Conservation (phyloP, 2,888 invertebrate genomes). For the Scrobipalpa costella region DNA sequence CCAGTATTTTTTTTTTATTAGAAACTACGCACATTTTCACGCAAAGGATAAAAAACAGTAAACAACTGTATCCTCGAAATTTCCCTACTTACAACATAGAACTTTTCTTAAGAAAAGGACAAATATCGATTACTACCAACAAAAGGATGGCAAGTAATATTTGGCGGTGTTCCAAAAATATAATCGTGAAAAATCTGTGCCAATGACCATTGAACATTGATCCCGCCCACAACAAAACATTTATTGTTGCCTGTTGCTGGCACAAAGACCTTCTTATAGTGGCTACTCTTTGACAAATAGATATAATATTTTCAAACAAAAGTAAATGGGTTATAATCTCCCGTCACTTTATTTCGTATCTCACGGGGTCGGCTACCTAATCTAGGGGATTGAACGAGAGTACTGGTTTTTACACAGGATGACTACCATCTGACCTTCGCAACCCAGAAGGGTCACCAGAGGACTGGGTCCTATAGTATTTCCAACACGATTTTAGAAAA, state of each 20-base stretch:
- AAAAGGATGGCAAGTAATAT: background rate
- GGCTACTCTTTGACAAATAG: background rate
- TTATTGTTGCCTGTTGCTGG: background rate
- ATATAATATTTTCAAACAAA: background rate
- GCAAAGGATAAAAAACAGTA: no score
- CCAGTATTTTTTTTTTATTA: no score
- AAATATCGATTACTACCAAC: background rate
- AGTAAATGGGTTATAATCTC: no score
- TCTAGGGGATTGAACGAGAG: no score
- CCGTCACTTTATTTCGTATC: no score
- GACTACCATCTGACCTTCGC: no score
- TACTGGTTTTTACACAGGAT: no score
- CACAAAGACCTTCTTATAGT: background rate
- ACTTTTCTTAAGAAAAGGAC: background rate
- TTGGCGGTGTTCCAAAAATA: constrained; percentile 20
- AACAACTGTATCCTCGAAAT: background rate
- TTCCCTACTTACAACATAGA: background rate
- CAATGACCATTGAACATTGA: background rate
- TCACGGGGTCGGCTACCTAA: no score
- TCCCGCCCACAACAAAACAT: background rate
- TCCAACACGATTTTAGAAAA: no score
- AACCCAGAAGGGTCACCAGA: no score
- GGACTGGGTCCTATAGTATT: no score
- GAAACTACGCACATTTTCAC: no score
- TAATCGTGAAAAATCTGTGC: constrained; percentile 16